Conservation (phyloP, 2,797 vertebrate species). For the Triplophysa bombifrons region DNA sequence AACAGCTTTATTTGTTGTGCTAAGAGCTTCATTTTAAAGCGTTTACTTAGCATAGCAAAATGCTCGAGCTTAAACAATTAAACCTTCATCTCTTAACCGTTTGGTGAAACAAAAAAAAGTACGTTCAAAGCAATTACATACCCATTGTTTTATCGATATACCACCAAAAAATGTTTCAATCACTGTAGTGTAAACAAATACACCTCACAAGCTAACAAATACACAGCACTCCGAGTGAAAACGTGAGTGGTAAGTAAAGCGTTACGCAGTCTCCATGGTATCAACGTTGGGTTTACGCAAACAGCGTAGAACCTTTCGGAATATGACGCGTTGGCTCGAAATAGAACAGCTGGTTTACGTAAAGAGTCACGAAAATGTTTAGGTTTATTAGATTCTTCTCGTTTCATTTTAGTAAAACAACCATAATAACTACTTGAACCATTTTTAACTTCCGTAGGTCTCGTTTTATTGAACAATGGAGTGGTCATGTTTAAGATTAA, state of each 20-base stretch:
- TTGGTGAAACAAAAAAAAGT: not conserved
- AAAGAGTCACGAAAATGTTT: too few species aligned
- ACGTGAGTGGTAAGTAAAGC: not conserved
- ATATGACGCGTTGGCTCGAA: not conserved
- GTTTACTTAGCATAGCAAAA: not conserved
- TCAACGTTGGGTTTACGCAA: constrained; percentile 25
- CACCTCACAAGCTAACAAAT: not conserved
- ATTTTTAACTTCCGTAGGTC: too few species aligned
- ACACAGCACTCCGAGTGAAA: not conserved
- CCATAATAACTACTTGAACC: too few species aligned
- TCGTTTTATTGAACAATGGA: not conserved
- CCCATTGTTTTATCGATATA: constrained; percentile 20
- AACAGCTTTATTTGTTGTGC: not conserved
- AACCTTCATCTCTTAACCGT: not conserved
- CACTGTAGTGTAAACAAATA: not conserved
- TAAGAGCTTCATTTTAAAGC: constrained; percentile 38
- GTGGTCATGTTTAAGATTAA: constrained; percentile 20
- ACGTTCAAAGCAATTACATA: constrained; percentile 3
- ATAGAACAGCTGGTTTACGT: too few species aligned
- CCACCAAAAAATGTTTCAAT: not conserved
- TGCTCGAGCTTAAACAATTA: not conserved
- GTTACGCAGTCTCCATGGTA: constrained; percentile 27
- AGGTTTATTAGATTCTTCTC: too few species aligned
- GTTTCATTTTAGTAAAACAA: too few species aligned
- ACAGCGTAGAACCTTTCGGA: not conserved